Conservation (phyloP, 2,888 invertebrate genomes). For the Patella caerulea region DNA sequence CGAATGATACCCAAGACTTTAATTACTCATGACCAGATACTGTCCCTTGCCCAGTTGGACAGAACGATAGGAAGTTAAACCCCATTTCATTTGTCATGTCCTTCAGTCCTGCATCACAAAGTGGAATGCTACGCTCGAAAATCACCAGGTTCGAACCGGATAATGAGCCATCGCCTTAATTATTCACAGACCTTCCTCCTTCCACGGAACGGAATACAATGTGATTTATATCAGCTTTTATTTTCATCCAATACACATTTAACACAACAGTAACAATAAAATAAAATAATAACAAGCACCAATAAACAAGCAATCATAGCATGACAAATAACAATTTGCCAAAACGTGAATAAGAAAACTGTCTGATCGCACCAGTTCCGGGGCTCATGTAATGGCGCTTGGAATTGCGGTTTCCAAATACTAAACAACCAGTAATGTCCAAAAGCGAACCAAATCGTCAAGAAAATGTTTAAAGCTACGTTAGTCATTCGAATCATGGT, state of each 20-base stretch:
- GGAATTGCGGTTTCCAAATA: conserved; percentile 84
- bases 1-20: too few species aligned
- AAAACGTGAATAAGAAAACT: conserved; percentile 82
- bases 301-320: conserved; percentile 73
- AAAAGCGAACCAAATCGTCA: conserved; percentile 82
- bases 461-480: conserved; percentile 79
- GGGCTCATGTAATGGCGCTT: conserved; percentile 81
- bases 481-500: conserved; percentile 79
- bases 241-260: conserved; percentile 35
- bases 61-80: too few species aligned
- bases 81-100: too few species aligned
- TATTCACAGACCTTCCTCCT: too few species aligned
- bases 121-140: too few species aligned
- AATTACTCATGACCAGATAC: too few species aligned
- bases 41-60: too few species aligned
- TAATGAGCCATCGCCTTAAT: too few species aligned
- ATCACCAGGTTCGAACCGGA: too few species aligned
- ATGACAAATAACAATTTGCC: conserved; percentile 82
- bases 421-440: conserved; percentile 86
- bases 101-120: too few species aligned
- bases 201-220: too few species aligned
- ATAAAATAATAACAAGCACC: conserved; percentile 41
- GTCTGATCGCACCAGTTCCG: conserved; percentile 85
- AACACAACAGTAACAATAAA: conserved; percentile 47
- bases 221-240: conserved; percentile 30